Conservation (phyloP, 1,140 invertebrate genomes). For the Globodera ellingtonae region DNA sequence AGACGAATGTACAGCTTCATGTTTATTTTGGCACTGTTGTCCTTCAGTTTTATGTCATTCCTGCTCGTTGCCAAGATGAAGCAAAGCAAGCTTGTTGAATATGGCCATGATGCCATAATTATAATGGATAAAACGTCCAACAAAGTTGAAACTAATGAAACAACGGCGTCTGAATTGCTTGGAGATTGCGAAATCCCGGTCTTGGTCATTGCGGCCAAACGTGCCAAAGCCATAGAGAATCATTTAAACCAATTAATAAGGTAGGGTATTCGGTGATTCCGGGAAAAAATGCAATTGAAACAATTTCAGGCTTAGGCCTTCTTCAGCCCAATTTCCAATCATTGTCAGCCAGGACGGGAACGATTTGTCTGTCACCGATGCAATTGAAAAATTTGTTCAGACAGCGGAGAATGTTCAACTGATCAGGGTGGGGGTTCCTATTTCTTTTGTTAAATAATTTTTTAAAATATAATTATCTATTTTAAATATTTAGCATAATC, state of each 20-base stretch:
- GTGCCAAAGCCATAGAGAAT: slow-evolving; percentile 66
- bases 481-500: slow-evolving; percentile 21
- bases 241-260: slow-evolving; percentile 66
- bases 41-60: not conserved
- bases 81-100: not conserved
- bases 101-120: not conserved
- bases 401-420: slow-evolving; percentile 56
- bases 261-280: slow-evolving; percentile 38
- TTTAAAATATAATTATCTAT: not conserved
- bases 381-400: slow-evolving; percentile 65
- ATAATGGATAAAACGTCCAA: not conserved
- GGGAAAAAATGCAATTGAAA: not conserved
- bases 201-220: slow-evolving; percentile 67
- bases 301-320: slow-evolving; percentile 53
- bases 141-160: not conserved
- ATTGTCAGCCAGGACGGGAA: slow-evolving; percentile 69
- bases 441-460: too few species aligned
- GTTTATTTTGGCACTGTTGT: not conserved
- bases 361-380: slow-evolving; percentile 64
- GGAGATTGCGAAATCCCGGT: slow-evolving; percentile 50
- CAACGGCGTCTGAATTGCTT: not conserved
- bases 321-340: slow-evolving; percentile 66
- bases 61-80: not conserved
- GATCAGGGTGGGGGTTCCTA: slow-evolving; percentile 40
- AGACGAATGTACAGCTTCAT: not conserved